These are phyloP conservation scores for Sphaeramia orbicularis DNA, from an alignment of 2,797 vertebrate genomes.

Conservation along the genomic window DNA sequence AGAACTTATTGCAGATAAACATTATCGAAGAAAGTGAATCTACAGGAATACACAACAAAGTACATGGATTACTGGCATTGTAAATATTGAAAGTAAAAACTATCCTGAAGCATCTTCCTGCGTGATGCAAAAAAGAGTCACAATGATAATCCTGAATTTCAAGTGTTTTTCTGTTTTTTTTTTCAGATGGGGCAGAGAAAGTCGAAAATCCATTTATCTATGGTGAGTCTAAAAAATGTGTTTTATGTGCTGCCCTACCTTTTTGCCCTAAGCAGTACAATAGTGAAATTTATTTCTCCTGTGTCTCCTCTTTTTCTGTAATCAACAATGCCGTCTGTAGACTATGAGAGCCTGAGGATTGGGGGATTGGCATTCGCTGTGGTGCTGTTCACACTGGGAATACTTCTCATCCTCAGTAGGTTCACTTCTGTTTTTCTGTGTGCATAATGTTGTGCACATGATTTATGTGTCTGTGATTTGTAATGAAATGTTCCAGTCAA, in stretches of 20 bases:
- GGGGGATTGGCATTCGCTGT: slow-evolving; percentile 94
- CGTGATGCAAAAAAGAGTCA: no score
- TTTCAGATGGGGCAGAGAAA: slow-evolving; percentile 78
- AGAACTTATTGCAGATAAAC: no score
- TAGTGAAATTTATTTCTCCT: neutral
- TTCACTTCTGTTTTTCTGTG: neutral
- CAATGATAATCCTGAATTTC: no score
- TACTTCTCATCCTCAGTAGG: slow-evolving; percentile 97
- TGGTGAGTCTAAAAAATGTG: slow-evolving; percentile 84
- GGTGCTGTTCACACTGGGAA: slow-evolving; percentile 93
- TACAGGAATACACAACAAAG: slow-evolving; percentile 1
- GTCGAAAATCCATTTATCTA: slow-evolving; percentile 90
- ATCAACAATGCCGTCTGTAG: slow-evolving; percentile 68
- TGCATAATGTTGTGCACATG: slow-evolving; percentile 16
- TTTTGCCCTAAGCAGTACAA: neutral
- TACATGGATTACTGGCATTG: neutral
- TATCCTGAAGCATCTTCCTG: no score
- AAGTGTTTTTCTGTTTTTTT: no score
- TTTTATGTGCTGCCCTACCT: neutral
- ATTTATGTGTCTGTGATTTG: neutral
- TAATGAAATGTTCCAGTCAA: neutral
- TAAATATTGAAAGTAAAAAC: neutral
- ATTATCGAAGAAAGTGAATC: no score
- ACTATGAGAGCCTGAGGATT: slow-evolving; percentile 96
- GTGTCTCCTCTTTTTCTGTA: neutral